Conservation (phyloP, 2,113 vertebrate genomes). For the Oreochromis aureus region DNA sequence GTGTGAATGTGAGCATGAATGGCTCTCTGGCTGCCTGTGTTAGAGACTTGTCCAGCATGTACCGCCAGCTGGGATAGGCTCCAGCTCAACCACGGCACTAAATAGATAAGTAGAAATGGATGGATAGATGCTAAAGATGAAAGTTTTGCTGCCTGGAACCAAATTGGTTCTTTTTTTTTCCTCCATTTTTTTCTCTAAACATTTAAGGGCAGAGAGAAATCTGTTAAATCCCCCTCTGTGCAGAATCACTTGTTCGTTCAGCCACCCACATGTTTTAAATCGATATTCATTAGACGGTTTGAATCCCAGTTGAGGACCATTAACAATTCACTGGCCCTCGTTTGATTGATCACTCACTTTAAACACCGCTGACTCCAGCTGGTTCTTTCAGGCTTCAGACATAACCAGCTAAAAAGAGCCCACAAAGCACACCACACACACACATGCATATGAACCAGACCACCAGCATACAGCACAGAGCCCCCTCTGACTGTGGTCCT, state of each 20-base stretch:
- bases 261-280: not conserved
- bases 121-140: not conserved
- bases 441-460: slow-evolving; percentile 30
- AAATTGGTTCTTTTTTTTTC: not conserved
- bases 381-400: slow-evolving; percentile 15
- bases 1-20: not conserved
- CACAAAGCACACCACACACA: slow-evolving; percentile 26
- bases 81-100: not conserved
- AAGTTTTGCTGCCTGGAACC: not conserved
- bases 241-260: not conserved
- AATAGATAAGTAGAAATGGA: not conserved
- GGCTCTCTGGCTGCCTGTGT: not conserved
- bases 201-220: not conserved
- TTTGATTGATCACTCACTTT: slow-evolving; percentile 55
- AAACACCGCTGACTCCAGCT: slow-evolving; percentile 11
- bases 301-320: slow-evolving; percentile 20
- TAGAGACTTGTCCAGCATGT: not conserved
- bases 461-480: slow-evolving; percentile 40
- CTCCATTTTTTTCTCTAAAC: not conserved
- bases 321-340: slow-evolving; percentile 19
- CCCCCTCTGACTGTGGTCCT: slow-evolving; percentile 53
- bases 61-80: not conserved
- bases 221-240: not conserved
- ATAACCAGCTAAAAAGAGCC: slow-evolving; percentile 8
- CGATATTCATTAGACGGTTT: slow-evolving; percentile 15